Evolutionary conservation across 2,113 vertebrate species (phyloP).

Genomic region (Pollachius pollachius): DNA sequence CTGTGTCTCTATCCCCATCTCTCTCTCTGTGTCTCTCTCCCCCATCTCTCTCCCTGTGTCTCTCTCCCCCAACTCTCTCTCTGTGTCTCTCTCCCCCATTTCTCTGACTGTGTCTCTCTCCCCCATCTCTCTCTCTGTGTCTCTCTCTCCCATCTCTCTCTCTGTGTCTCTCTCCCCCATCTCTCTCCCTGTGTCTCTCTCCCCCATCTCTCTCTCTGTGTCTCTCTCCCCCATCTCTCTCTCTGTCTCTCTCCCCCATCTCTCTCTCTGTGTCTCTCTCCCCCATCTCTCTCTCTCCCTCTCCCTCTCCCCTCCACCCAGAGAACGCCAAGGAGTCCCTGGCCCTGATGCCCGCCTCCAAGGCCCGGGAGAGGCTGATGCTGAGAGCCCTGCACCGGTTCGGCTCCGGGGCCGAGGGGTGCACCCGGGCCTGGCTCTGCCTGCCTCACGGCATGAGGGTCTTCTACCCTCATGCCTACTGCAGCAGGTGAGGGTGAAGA

Average conservation of each 20-base stretch:
- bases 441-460: constrained; percentile 88
- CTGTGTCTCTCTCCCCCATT: too few relatives aligned
- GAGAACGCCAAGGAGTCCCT: constrained; percentile 88
- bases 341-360: constrained; percentile 83
- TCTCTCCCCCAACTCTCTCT: too few relatives aligned
- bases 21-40: too few relatives aligned
- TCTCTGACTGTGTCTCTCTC: too few relatives aligned
- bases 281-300: too few relatives aligned
- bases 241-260: too few relatives aligned
- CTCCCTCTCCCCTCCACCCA: constrained; percentile 43
- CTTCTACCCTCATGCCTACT: constrained; percentile 92
- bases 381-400: constrained; percentile 88
- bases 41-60: neutral
- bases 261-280: too few relatives aligned
- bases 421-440: constrained; percentile 84
- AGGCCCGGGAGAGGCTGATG: constrained; percentile 85
- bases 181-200: too few relatives aligned
- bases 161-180: too few relatives aligned
- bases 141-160: neutral
- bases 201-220: too few relatives aligned
- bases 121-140: neutral
- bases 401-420: constrained; percentile 80
- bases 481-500: constrained; percentile 72
- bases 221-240: too few relatives aligned
- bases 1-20: neutral